Conservation (phyloP, 2,797 vertebrate genomes). For the Bradypodion pumilum region DNA sequence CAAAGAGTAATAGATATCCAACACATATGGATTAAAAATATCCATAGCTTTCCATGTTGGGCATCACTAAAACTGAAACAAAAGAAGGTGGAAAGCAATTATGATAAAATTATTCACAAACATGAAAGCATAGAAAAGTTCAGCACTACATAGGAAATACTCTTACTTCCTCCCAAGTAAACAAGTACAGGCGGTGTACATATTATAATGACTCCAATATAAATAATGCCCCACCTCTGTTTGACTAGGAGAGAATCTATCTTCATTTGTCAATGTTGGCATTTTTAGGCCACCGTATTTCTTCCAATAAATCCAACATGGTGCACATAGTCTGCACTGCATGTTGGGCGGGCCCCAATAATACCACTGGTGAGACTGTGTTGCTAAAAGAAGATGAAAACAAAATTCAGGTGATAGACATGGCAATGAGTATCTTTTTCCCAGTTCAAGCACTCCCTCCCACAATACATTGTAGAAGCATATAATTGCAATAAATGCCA, state of each 20-base stretch:
- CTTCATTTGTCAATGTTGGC: conserved; percentile 94
- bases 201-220: background rate
- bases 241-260: conserved; percentile 88
- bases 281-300: conserved; percentile 98
- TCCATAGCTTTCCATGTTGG: too few relatives aligned
- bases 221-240: conserved; percentile 70
- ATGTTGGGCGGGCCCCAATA: conserved; percentile 98
- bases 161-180: background rate
- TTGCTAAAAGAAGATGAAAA: conserved; percentile 76
- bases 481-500: background rate
- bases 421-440: background rate
- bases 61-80: background rate
- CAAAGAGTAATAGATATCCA: background rate
- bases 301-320: conserved; percentile 99
- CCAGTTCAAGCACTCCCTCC: background rate
- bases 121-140: background rate
- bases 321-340: conserved; percentile 94
- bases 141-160: background rate
- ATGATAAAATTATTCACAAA: background rate
- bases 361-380: conserved; percentile 97
- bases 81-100: background rate
- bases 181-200: background rate
- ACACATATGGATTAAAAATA: background rate
- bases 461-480: background rate
- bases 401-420: conserved; percentile 8